A percentile compares a stretch with the other conserved stretches of the same genome.
Conservation (phyloP, 2,113 vertebrate species). For the Cercopithecus mona region DNA sequence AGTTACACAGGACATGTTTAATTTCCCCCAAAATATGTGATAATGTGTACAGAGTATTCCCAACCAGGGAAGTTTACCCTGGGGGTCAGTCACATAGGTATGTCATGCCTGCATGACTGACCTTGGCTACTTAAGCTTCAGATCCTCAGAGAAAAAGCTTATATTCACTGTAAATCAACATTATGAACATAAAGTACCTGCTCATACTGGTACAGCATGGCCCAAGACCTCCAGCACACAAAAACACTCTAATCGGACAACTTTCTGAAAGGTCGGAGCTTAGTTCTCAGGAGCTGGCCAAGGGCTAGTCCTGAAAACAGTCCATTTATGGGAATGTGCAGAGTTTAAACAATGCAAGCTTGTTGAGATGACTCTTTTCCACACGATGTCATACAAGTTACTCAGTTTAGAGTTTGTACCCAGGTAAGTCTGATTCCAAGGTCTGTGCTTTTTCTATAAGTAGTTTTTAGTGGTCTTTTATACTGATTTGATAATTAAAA, state of each 20-base stretch:
- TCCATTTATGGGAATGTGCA: background rate
- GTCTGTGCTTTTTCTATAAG: background rate
- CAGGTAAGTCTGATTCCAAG: background rate
- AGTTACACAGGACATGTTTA: background rate
- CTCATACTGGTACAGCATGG: background rate
- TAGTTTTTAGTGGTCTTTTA: background rate
- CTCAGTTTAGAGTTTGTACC: background rate
- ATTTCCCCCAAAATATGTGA: background rate
- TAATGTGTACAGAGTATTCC: background rate
- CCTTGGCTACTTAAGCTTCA: background rate
- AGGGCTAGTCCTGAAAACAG: background rate
- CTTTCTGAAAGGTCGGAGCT: background rate
- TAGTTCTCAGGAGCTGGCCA: background rate
- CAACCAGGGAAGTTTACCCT: background rate
- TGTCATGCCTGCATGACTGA: background rate
- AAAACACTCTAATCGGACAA: background rate
- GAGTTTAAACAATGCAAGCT: background rate
- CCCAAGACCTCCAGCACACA: background rate
- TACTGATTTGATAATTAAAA: slow-evolving; percentile 37
- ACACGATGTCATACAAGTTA: background rate
- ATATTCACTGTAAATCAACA: background rate
- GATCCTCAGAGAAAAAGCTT: background rate
- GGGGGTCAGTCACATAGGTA: background rate
- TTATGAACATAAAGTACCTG: background rate
- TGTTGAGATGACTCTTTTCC: background rate